These are phyloP conservation scores for Shinisaurus crocodilurus DNA, from an alignment of 2,113 vertebrate species.

Conservation along the genomic window DNA sequence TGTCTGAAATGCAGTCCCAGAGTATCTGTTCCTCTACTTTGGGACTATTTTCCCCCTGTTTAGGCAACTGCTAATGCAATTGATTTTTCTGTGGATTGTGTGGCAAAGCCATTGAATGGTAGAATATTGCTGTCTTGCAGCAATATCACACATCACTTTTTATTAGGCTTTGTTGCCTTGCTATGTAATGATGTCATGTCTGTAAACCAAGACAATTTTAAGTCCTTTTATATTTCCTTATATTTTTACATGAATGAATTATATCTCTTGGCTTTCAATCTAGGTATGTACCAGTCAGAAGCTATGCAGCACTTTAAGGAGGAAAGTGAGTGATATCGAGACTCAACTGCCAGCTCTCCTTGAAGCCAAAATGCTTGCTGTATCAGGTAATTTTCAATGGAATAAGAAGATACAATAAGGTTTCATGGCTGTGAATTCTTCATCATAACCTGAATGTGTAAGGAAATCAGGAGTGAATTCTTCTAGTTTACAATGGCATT, in stretches of 20 bases:
- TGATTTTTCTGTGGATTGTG: slow-evolving; percentile 1
- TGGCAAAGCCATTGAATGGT: slow-evolving; percentile 32
- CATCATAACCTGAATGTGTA: not conserved
- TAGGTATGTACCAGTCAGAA: slow-evolving; percentile 88
- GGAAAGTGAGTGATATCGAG: slow-evolving; percentile 87
- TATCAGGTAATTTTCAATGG: slow-evolving; percentile 78
- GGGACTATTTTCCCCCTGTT: not conserved
- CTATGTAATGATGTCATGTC: slow-evolving; percentile 56
- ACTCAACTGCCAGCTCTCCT: slow-evolving; percentile 85
- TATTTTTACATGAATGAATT: slow-evolving; percentile 58
- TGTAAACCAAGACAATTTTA: slow-evolving; percentile 59
- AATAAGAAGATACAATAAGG: not conserved
- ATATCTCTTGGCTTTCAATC: slow-evolving; percentile 54
- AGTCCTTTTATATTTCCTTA: slow-evolving; percentile 52
- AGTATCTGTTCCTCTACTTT: not conserved
- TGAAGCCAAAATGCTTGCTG: slow-evolving; percentile 87
- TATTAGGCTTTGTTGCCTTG: slow-evolving; percentile 54
- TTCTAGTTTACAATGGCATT: slow-evolving; percentile 21
- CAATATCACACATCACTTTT: slow-evolving; percentile 50
- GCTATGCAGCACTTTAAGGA: slow-evolving; percentile 84
- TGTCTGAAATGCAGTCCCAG: not conserved
- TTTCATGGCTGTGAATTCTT: not conserved
- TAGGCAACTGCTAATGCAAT: slow-evolving; percentile 5
- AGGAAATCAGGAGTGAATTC: slow-evolving; percentile 12
- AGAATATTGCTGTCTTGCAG: not conserved